Percentiles rank a stretch among this genome's conserved stretches.
Evolutionary conservation across 2,888 invertebrate genomes (phyloP).

Genomic region (Mythimna pallens): DNA sequence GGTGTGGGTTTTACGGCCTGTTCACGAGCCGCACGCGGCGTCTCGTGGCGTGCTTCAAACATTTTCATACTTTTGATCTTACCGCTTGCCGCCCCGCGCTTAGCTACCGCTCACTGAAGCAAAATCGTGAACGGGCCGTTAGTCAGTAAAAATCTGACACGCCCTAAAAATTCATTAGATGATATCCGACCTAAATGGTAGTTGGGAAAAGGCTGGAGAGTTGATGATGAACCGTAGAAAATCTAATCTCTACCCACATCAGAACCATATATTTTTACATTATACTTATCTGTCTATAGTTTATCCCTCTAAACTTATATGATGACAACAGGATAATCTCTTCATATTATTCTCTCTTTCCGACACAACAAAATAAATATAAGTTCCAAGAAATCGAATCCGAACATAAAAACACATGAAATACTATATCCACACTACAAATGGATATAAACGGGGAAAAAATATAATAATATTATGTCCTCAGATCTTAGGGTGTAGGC

Average conservation of each 20-base stretch:
- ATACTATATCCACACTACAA: slow-evolving; percentile 53
- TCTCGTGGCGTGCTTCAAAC: no score
- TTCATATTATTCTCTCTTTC: slow-evolving; percentile 23
- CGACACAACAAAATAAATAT: slow-evolving; percentile 55
- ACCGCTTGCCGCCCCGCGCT: no score
- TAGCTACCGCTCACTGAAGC: no score
- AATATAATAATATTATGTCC: slow-evolving; percentile 61
- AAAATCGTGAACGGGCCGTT: no score
- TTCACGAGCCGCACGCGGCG: no score
- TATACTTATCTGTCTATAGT: neutral
- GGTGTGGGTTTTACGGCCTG: no score
- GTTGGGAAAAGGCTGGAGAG: no score
- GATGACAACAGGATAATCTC: slow-evolving; percentile 41
- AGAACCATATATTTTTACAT: slow-evolving; percentile 15
- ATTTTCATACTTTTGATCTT: no score
- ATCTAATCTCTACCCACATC: neutral
- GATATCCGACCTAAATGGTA: no score
- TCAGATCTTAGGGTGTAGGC: slow-evolving; percentile 13
- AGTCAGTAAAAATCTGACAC: no score
- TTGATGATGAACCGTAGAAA: no score
- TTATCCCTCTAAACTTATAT: slow-evolving; percentile 22
- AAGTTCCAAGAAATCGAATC: slow-evolving; percentile 52
- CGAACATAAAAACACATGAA: slow-evolving; percentile 51
- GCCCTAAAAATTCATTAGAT: no score
- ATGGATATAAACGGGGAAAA: slow-evolving; percentile 56